These are phyloP conservation scores for Pyrochroa serraticornis DNA, from an alignment of 2,888 invertebrate genomes.

Conservation along the genomic window DNA sequence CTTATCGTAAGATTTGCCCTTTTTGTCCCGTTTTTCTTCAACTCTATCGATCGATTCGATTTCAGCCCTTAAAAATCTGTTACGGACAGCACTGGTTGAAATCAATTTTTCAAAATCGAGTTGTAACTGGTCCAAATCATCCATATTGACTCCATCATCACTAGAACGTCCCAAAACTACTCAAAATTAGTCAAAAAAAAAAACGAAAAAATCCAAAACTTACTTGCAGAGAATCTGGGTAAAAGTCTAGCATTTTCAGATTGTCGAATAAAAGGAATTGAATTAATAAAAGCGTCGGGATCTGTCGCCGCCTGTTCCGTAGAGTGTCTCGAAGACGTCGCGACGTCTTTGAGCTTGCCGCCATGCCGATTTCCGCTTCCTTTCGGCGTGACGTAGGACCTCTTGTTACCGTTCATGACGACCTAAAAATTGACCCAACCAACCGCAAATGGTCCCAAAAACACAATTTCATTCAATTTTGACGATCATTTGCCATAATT, in stretches of 20 bases:
- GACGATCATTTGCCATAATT: too few relatives aligned
- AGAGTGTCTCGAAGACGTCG: conserved; percentile 4
- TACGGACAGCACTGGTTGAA: conserved; percentile 80
- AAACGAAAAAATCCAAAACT: conserved; percentile 27
- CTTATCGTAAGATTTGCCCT: conserved; percentile 50
- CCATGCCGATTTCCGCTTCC: conserved; percentile 5
- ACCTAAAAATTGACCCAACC: too few relatives aligned
- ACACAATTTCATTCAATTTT: too few relatives aligned
- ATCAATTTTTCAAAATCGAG: conserved; percentile 85
- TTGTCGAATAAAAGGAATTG: conserved; percentile 70
- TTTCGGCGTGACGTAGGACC: conserved; percentile 11
- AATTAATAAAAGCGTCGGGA: conserved; percentile 15
- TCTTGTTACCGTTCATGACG: too few relatives aligned
- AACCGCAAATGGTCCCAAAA: too few relatives aligned
- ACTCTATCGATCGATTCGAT: conserved; percentile 71
- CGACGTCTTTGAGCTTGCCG: conserved; percentile 10
- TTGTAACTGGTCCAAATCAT: conserved; percentile 87
- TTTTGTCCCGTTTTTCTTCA: conserved; percentile 60
- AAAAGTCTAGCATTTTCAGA: conserved; percentile 71
- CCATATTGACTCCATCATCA: conserved; percentile 82
- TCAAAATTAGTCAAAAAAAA: neutral
- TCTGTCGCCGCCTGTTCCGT: conserved; percentile 1
- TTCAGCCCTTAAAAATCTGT: conserved; percentile 78
- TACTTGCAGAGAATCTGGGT: conserved; percentile 68
- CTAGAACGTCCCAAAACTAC: conserved; percentile 68